A percentile compares a stretch with the other conserved stretches of the same genome.
These are phyloP conservation scores for Eremobia ochroleuca DNA, from an alignment of 2,888 invertebrate genomes.

Conservation along the genomic window DNA sequence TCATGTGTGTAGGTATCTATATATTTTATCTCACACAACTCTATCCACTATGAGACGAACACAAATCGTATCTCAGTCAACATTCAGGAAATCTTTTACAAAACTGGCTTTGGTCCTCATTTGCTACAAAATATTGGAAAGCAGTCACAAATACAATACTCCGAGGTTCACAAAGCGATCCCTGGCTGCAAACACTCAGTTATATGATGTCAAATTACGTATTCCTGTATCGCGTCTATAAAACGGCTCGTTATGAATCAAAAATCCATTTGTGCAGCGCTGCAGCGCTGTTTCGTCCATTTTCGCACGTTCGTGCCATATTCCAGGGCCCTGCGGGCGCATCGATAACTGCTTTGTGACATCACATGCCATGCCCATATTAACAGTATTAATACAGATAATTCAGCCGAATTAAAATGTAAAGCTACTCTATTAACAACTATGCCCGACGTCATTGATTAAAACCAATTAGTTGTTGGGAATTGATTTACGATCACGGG, in stretches of 20 bases:
- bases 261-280: constrained; percentile 68
- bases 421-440: constrained; percentile 43
- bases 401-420: constrained; percentile 52
- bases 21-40: not conserved
- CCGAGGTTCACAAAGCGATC: constrained; percentile 16
- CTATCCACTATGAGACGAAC: not conserved
- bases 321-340: constrained; percentile 41
- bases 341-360: constrained; percentile 43
- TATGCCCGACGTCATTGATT: constrained; percentile 37
- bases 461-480: constrained; percentile 46
- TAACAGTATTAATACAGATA: constrained; percentile 40
- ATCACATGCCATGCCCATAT: constrained; percentile 39
- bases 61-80: not conserved
- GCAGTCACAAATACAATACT: constrained; percentile 3
- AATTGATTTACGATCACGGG: constrained; percentile 48
- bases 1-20: not conserved
- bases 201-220: constrained; percentile 60
- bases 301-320: constrained; percentile 46
- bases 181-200: constrained; percentile 40
- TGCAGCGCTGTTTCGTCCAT: constrained; percentile 53
- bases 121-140: constrained; percentile 18
- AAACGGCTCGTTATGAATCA: constrained; percentile 66
- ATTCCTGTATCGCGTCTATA: constrained; percentile 56
- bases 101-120: not conserved
- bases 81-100: not conserved